A percentile compares a stretch with the other conserved stretches of the same genome.
phyloP scores from a whole-genome alignment of 2,888 invertebrate genomes.

The Latrodectus elegans region DNA sequence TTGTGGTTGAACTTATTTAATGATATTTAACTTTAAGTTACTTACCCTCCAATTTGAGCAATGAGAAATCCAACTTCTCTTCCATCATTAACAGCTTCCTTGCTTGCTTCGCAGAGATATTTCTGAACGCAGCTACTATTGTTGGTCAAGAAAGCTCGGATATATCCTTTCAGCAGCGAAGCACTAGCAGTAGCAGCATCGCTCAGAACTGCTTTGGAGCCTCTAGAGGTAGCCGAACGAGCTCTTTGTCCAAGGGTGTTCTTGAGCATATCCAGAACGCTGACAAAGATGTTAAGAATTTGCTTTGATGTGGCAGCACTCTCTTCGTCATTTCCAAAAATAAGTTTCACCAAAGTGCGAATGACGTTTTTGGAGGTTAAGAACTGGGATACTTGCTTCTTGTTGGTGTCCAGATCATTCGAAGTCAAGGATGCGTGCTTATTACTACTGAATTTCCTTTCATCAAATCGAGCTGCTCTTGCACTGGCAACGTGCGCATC shows the following conservation, averaged over 20 bases:
- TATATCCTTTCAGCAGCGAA: constrained; percentile 88
- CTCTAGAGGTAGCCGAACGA: constrained; percentile 86
- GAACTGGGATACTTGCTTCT: constrained; percentile 71
- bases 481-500: constrained; percentile 4
- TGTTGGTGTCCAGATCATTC: constrained; percentile 67
- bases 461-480: constrained; percentile 66
- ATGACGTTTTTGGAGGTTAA: constrained; percentile 71
- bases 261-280: constrained; percentile 88
- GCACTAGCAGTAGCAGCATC: constrained; percentile 92
- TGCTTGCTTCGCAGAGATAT: constrained; percentile 91
- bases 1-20: too few species aligned
- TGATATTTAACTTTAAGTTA: constrained; percentile 71
- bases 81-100: constrained; percentile 87
- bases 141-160: constrained; percentile 83
- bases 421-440: constrained; percentile 50
- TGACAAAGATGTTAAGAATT: constrained; percentile 71
- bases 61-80: constrained; percentile 84
- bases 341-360: constrained; percentile 71
- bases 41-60: constrained; percentile 95
- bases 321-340: constrained; percentile 72
- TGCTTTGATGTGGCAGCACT: constrained; percentile 71
- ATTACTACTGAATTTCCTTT: constrained; percentile 64
- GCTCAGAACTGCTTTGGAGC: constrained; percentile 80
- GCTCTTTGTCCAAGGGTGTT: constrained; percentile 94
- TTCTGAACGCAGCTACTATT: constrained; percentile 90